Evolutionary conservation across 2,888 invertebrate species (phyloP), one percentile per base, ranked within the genome.

Genomic region (Thalpophila matura): DNA sequence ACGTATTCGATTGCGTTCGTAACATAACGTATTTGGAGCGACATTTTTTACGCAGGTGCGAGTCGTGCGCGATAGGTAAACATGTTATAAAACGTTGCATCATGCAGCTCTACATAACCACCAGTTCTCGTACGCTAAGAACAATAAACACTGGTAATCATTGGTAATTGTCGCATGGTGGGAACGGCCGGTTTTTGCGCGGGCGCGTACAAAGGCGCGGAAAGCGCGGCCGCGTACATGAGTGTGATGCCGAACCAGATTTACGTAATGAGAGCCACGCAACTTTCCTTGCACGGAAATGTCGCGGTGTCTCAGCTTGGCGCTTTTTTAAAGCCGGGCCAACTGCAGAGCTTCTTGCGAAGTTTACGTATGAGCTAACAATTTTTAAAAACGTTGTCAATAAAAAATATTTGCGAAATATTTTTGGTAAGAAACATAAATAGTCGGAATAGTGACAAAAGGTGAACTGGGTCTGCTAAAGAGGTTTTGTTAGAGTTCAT

Each of bases 91-190:
- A 68, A 57, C 38, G 78, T 89, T 89, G 85, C 89, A 82, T 87
- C 84, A 89, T 60, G 35, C 57, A 81, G 83, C 79, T 80, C 85
- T 77, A 89, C 86, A 89, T 89, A 91, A 89, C 85, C 65, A 72
- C 66, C 73, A 60, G 81, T 85, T 87, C 84, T 86, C 81, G 84
- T 87, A 80, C 77, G 78, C 75, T 82, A 86, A 84, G 87, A 84
- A 91, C 90, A 92, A 92, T 91, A 87, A 87, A 88, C 85, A 81
- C 83, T 80, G 86, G 89, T 91, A 91, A 90, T 88, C 83, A 88
- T 83, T 81, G 84, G 87, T 89, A 88, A 90, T 87, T 87, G 85
- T 88, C 83, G 81, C 81, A 80, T 76, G 82, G 85, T 90, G 92
- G 86, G 92, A 92, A 91, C 73, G 72, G 82, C 82, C 72, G 81